Base-by-base conservation (phyloP, 2,113 vertebrate genomes). In the Chamaetylas fuelleborni region DNA sequence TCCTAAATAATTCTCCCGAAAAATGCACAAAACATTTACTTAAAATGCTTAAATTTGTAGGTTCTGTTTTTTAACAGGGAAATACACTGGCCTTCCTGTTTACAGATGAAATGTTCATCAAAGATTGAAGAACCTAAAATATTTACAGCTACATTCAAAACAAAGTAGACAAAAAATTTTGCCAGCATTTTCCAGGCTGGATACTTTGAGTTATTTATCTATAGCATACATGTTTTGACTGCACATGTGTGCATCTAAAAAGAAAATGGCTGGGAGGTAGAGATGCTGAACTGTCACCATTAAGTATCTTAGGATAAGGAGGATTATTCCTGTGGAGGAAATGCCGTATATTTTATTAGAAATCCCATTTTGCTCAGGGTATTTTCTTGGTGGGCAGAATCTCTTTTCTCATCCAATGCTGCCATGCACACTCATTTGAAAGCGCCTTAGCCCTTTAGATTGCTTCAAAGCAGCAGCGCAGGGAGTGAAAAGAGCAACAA, bases 401-500 rank as follows among this genome's bases (percentile, higher is more conserved):
- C 48, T 86, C 47, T 86, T 93, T 95, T 91, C 72, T 81, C 25
- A 2, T 11, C 42, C 0, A 3, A 23, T 12, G 14, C 76, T 42
- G 47, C 48, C 48, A 18, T 18, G 19, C 9, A 2, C 51, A 33
- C 62, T 43, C 26, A 1, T 76, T 87, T 94, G 78, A 86, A 96
- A 94, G 71, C 10, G 0, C 36, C 88, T 73, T 58, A 58, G 89
- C 82, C 26, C 25, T 90, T 91, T 79, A 45, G 91, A 85, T 23
- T 22, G 34, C 71, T 92, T 47, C 54, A 34, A 88, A 93, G 34
- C 73, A 81, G 96, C 86, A 64, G 88, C 67, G 24, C 34, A 51
- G 43, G 67, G 58, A 96, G 95, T 29, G 66, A 96, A 90, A 85
- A 0, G 15, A 93, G 78, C 60, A 85, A 97, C 96, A 97, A 96